These are phyloP conservation scores for Conomelus anceps DNA, from an alignment of 2,888 invertebrate species.

Conservation along the genomic window DNA sequence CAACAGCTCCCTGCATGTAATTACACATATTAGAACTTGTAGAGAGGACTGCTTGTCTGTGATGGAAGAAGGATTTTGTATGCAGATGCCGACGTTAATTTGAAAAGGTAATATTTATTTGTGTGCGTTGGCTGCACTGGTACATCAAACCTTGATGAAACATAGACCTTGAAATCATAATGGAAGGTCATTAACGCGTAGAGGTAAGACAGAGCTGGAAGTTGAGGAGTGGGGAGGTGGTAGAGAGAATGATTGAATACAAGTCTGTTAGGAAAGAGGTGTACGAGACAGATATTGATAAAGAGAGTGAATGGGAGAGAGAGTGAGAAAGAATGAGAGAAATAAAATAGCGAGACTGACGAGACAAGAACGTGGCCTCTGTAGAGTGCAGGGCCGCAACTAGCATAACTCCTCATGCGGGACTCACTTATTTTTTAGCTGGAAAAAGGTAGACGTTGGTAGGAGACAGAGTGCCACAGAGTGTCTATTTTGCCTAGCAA, in stretches of 20 bases:
- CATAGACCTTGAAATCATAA: constrained; percentile 11
- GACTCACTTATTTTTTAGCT: neutral
- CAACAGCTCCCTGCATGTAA: no score
- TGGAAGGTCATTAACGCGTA: constrained; percentile 13
- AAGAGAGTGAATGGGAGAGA: neutral
- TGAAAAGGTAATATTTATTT: neutral
- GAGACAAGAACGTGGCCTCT: neutral
- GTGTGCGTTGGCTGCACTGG: neutral
- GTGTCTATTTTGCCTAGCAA: no score
- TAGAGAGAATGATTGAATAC: neutral
- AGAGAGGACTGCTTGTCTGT: no score
- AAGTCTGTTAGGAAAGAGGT: neutral
- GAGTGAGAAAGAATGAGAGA: no score
- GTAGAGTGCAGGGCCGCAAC: neutral
- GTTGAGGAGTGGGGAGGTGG: neutral
- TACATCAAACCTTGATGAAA: constrained; percentile 12
- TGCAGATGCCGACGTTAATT: neutral
- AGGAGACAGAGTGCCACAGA: neutral
- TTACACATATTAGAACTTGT: no score
- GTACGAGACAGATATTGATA: neutral
- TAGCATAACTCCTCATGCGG: neutral
- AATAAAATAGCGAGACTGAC: neutral
- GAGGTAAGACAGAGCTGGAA: neutral
- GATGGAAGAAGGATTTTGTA: neutral
- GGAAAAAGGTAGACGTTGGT: neutral